Evolutionary conservation across 2,888 invertebrate genomes (phyloP), one percentile per base, ranked within the genome.

Genomic region (Melangyna quadrimaculata): DNA sequence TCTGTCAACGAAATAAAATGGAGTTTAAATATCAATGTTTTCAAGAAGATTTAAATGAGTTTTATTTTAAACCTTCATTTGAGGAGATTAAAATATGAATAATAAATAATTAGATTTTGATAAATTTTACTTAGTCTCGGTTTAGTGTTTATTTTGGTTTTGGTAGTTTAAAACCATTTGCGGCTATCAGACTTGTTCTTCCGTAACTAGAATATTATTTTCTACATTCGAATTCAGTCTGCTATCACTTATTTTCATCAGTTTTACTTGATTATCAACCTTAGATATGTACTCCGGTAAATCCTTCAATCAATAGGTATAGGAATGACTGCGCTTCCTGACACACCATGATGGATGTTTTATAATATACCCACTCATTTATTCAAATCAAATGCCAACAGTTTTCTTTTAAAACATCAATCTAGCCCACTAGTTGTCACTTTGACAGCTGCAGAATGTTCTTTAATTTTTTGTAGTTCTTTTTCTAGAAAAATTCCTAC

Each of bases 381-480:
- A 78, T 78, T 78, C 61, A 82, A 82, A 82, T 78, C 61, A 72
- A 72, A 43, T 69, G 59, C 72, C 73, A 73, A 73, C 57, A 12
- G 67, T 53, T 73, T n/a, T n/a, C n/a, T n/a, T 67, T 67, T 45
- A n/a, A 71, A 57, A 67, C 53, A 59, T 79, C 71, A 82, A 78
- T 78, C 83, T 48, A 83, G 40, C 70, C 83, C 78, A 70, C 73
- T n/a, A 51, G 73, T 32, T 78, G 70, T 59, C 51, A 51, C 51
- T 48, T 57, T 57, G 70, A 59, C 70, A 71, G 19, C 65, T 65
- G 10, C 43, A 67, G 61, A 59, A 69, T 70, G 63, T 63, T 48
- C 22, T 32, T 37, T 48, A 22, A 22, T n/a, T 12, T 27, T 61
- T 51, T 72, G 14, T 19, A n/a, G n/a, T n/a, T n/a, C n/a, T 19